phyloP scores from a whole-genome alignment of 2,888 invertebrate genomes.

The Orthosia gracilis region DNA sequence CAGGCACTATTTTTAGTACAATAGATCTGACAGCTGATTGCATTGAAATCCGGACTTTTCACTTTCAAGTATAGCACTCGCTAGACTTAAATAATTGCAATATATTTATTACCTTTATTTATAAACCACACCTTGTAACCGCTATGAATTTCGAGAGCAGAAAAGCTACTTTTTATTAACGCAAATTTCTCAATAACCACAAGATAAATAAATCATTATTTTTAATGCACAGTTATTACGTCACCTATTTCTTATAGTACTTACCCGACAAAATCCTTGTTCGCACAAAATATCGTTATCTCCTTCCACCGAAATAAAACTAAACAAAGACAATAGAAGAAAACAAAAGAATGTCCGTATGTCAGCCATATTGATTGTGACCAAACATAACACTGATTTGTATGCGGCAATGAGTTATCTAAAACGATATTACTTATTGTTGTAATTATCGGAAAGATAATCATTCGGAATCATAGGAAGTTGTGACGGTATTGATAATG shows the following conservation, averaged over 20 bases:
- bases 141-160: no score
- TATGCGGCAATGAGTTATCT: slow-evolving; percentile 43
- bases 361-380: slow-evolving; percentile 75
- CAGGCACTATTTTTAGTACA: slow-evolving; percentile 1
- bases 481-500: slow-evolving; percentile 49
- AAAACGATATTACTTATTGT: slow-evolving; percentile 57
- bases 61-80: no score
- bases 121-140: no score
- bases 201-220: no score
- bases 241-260: slow-evolving; percentile 52
- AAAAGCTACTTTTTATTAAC: no score
- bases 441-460: slow-evolving; percentile 63
- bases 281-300: slow-evolving; percentile 77
- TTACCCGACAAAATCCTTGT: slow-evolving; percentile 82
- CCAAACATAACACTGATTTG: slow-evolving; percentile 72
- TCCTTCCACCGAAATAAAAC: slow-evolving; percentile 55
- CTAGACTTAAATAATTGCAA: background rate
- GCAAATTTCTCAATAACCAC: no score
- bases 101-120: no score
- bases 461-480: slow-evolving; percentile 48
- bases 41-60: background rate
- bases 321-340: slow-evolving; percentile 69
- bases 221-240: no score
- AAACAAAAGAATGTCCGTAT: slow-evolving; percentile 69
- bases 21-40: slow-evolving; percentile 8